phyloP scores from a whole-genome alignment of 2,888 invertebrate species.

The Physocephala rufipes region DNA sequence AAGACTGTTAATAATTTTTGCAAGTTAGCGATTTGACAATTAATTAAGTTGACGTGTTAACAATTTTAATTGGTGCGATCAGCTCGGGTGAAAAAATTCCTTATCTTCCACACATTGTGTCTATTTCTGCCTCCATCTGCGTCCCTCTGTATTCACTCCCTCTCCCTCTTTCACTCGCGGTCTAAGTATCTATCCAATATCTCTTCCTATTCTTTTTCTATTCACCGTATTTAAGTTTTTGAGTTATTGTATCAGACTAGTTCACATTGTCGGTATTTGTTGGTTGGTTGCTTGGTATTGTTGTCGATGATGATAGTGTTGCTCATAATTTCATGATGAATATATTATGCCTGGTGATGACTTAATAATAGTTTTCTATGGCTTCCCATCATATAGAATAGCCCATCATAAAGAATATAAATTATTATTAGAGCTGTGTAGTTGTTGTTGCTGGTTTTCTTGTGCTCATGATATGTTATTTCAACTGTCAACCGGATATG shows the following conservation, averaged over 20 bases:
- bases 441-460: conserved; percentile 26
- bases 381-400: conserved; percentile 16
- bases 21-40: conserved; percentile 60
- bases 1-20: conserved; percentile 35
- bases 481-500: conserved; percentile 33
- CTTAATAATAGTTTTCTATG: conserved; percentile 32
- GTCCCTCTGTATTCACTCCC: conserved; percentile 44
- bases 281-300: conserved; percentile 10
- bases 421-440: conserved; percentile 29
- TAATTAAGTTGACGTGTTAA: conserved; percentile 65
- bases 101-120: background rate
- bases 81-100: conserved; percentile 33
- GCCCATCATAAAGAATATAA: too few relatives aligned
- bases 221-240: background rate
- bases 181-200: too few relatives aligned
- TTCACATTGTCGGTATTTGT: conserved; percentile 5
- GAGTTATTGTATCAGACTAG: background rate
- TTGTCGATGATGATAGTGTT: conserved; percentile 36
- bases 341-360: conserved; percentile 27
- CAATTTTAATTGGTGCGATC: conserved; percentile 62
- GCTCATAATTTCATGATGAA: conserved; percentile 41
- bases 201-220: conserved; percentile 35
- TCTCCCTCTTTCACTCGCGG: conserved; percentile 38
- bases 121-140: background rate
- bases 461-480: conserved; percentile 32